Percentiles rank a stretch among this genome's conserved stretches.
These are phyloP conservation scores for Drosophila parvula DNA, from an alignment of 1,140 invertebrate species.

Conservation along the genomic window DNA sequence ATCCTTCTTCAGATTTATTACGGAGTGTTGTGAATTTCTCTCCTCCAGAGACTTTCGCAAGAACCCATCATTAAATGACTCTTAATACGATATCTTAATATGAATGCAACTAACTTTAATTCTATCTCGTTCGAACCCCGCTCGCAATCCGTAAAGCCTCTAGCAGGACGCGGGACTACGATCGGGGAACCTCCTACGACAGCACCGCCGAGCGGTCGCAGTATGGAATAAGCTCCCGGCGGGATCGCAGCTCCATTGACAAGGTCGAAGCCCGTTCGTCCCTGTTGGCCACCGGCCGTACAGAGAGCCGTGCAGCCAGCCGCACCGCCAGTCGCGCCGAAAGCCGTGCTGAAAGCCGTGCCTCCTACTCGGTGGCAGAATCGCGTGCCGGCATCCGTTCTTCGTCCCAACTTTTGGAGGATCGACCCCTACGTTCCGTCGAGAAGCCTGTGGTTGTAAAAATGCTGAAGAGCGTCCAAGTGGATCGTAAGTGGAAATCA, in stretches of 20 bases:
- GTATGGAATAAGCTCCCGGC: conserved; percentile 64
- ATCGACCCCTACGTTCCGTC: conserved; percentile 60
- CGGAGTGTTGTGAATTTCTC: background rate
- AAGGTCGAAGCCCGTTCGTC: conserved; percentile 61
- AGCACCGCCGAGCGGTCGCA: conserved; percentile 60
- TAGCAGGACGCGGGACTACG: conserved; percentile 64
- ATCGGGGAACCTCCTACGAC: conserved; percentile 75
- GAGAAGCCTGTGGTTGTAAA: conserved; percentile 88
- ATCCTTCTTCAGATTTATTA: conserved; percentile 21
- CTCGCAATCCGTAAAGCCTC: conserved; percentile 27
- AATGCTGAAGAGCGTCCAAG: conserved; percentile 89
- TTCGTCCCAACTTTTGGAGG: conserved; percentile 59
- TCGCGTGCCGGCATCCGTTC: conserved; percentile 61
- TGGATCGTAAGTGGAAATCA: conserved; percentile 89
- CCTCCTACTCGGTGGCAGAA: conserved; percentile 64
- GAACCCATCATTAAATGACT: background rate
- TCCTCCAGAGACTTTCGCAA: background rate
- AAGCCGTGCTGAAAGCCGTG: conserved; percentile 65
- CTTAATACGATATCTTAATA: background rate
- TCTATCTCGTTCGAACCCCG: background rate
- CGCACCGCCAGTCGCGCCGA: conserved; percentile 69
- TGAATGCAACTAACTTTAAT: background rate
- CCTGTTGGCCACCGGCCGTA: conserved; percentile 57
- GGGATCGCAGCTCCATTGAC: conserved; percentile 65
- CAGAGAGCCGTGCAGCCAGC: conserved; percentile 67